Evolutionary conservation across 1,140 invertebrate species (phyloP).

Genomic region (Macrostomum lignano): DNA sequence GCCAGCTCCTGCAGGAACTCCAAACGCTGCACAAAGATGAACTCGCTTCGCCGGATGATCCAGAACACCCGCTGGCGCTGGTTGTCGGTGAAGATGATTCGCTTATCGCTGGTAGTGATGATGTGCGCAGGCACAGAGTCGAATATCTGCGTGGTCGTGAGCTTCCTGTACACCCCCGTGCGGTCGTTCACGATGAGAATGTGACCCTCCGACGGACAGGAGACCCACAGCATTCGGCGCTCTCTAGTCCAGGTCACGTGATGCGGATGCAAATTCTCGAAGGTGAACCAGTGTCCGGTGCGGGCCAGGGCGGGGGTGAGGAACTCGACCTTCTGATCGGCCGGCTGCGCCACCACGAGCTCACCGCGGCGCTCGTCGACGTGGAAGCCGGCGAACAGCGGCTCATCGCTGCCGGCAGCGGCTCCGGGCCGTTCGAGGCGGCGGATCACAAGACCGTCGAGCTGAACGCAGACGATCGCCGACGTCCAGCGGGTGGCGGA

Average conservation of each 20-base stretch:
- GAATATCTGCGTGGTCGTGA: neutral
- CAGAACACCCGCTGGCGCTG: slow-evolving; percentile 1
- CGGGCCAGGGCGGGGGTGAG: neutral
- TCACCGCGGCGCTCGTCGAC: neutral
- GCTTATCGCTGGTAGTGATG: slow-evolving; percentile 1
- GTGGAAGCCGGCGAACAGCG: neutral
- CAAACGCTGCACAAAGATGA: slow-evolving; percentile 1
- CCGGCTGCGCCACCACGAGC: neutral
- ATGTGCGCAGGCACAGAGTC: neutral
- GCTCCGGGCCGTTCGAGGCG: neutral
- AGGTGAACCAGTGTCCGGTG: neutral
- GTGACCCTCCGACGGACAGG: neutral
- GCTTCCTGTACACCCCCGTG: neutral
- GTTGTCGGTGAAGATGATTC: neutral
- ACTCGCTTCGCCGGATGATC: neutral
- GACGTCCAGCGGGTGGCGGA: neutral
- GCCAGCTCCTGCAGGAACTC: no score
- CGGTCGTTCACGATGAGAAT: neutral
- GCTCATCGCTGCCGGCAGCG: neutral
- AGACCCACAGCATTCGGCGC: neutral
- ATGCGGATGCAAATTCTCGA: neutral
- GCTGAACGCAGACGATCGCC: neutral
- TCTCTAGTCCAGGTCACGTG: neutral
- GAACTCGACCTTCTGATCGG: neutral
- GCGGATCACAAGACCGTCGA: neutral